Conservation (phyloP, 2,113 vertebrate species). For the Eretmochelys imbricata region DNA sequence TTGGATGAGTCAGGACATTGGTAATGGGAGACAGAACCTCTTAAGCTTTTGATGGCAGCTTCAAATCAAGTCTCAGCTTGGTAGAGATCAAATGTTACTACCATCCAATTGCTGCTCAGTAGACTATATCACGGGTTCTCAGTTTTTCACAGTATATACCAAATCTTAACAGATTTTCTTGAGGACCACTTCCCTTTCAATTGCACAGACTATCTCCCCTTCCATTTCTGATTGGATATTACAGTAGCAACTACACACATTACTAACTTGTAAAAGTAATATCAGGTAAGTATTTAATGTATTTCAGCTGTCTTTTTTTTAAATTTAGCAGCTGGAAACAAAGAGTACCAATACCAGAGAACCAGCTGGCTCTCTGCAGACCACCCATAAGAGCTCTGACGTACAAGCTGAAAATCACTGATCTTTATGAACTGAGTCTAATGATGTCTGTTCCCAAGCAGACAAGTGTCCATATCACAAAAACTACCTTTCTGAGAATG, state of each 20-base stretch:
- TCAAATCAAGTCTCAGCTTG: neutral
- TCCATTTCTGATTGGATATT: neutral
- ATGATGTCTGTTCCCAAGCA: neutral
- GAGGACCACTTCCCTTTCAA: neutral
- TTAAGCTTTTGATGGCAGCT: neutral
- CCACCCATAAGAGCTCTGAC: neutral
- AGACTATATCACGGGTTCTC: neutral
- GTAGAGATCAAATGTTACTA: neutral
- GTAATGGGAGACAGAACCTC: neutral
- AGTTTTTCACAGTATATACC: neutral
- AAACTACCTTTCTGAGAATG: neutral
- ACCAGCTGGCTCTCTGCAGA: neutral
- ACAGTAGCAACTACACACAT: neutral
- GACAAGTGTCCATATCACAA: rapidly evolving
- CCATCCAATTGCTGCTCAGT: neutral
- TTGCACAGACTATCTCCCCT: neutral
- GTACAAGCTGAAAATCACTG: neutral
- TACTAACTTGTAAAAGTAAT: neutral
- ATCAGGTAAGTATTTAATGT: neutral
- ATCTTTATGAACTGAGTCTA: neutral
- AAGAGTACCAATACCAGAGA: neutral
- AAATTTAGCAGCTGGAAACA: neutral
- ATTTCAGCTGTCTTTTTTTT: neutral
- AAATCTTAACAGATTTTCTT: neutral
- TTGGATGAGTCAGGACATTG: neutral